Evolutionary conservation across 2,888 invertebrate genomes (phyloP).

Genomic region (Celastrina argiolus): DNA sequence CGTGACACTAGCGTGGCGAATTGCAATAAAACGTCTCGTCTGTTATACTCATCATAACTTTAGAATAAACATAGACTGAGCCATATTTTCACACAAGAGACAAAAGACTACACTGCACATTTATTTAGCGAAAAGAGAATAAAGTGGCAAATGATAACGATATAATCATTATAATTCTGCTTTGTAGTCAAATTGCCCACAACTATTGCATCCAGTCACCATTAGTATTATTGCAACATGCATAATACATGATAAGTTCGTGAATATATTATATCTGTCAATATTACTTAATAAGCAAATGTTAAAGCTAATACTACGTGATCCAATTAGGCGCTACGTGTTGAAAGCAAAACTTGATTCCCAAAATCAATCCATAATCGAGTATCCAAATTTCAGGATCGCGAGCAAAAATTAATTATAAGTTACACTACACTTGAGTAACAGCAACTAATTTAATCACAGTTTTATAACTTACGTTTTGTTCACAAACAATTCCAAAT

Average conservation of each 20-base stretch:
- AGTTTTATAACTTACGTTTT: not conserved
- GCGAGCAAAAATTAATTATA: too few relatives aligned
- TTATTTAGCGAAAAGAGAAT: not conserved
- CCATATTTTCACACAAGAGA: too few relatives aligned
- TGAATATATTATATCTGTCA: too few relatives aligned
- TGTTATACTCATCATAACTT: not conserved
- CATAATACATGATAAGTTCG: too few relatives aligned
- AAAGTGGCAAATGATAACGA: too few relatives aligned
- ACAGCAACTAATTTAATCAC: not conserved
- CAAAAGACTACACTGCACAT: too few relatives aligned
- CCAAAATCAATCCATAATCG: not conserved
- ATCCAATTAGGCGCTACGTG: slow-evolving; percentile 3
- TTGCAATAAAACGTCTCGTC: slow-evolving; percentile 1
- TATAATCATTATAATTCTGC: too few relatives aligned
- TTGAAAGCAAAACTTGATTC: not conserved
- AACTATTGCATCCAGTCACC: too few relatives aligned
- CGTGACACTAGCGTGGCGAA: slow-evolving; percentile 1
- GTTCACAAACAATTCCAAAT: not conserved
- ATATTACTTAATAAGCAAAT: not conserved
- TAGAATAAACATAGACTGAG: not conserved
- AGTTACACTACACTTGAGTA: too few relatives aligned
- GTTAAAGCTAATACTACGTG: not conserved
- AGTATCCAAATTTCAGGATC: too few relatives aligned
- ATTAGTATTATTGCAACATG: too few relatives aligned
- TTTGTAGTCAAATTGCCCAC: too few relatives aligned